A percentile compares a stretch with the other conserved stretches of the same genome.
These are phyloP conservation scores for Pollachius pollachius DNA, from an alignment of 2,113 vertebrate species.

Conservation along the genomic window DNA sequence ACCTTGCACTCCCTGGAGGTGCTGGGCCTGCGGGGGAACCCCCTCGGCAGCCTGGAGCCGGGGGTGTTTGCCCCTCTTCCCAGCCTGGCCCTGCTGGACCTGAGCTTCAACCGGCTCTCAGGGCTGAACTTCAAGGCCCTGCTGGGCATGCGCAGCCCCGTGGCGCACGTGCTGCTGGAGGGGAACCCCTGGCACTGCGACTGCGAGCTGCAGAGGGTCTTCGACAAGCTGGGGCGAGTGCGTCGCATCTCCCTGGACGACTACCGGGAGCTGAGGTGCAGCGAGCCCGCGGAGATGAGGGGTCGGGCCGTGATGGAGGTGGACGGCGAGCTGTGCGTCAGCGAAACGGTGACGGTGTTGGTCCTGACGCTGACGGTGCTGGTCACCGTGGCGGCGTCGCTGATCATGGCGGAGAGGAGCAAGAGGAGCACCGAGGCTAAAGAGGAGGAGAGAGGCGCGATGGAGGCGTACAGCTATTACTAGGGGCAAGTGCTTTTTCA, in stretches of 20 bases:
- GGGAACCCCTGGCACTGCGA: constrained; percentile 45
- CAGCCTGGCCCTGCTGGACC: constrained; percentile 48
- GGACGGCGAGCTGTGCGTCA: constrained; percentile 53
- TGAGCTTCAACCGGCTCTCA: constrained; percentile 47
- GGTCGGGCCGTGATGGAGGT: constrained; percentile 37
- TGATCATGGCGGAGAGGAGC: constrained; percentile 58
- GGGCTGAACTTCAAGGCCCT: constrained; percentile 58
- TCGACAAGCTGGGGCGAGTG: constrained; percentile 50
- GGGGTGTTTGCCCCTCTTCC: constrained; percentile 47
- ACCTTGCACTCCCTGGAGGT: constrained; percentile 56
- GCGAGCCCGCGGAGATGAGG: constrained; percentile 36
- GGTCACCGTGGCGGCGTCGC: constrained; percentile 60
- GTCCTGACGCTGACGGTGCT: constrained; percentile 58
- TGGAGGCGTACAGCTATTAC: constrained; percentile 27
- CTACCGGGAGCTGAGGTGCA: constrained; percentile 46
- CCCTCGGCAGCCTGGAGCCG: constrained; percentile 38
- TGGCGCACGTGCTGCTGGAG: constrained; percentile 54
- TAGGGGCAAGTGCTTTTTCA: constrained; percentile 12
- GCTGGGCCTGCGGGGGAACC: constrained; percentile 56
- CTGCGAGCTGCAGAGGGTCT: constrained; percentile 62
- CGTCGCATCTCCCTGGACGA: constrained; percentile 52
- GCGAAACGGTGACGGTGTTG: constrained; percentile 61
- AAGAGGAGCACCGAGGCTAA: constrained; percentile 53
- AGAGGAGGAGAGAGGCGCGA: constrained; percentile 39
- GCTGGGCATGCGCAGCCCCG: constrained; percentile 47